Evolutionary conservation across 2,113 vertebrate genomes (phyloP).

Genomic region (Lampris megalopsis): DNA sequence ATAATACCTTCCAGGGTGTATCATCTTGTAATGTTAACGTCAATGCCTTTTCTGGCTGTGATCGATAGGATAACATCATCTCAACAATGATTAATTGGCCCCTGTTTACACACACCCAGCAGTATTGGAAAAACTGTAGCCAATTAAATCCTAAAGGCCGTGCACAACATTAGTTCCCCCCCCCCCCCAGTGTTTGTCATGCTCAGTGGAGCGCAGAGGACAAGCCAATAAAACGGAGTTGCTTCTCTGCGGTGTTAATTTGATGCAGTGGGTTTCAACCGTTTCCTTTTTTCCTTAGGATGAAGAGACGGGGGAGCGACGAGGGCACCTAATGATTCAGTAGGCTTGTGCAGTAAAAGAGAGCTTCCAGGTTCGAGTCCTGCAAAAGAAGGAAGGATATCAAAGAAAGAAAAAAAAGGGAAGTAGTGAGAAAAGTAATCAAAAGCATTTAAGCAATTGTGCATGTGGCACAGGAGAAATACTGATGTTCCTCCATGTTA

Average conservation of each 20-base stretch:
- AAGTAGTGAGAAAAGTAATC: too few relatives aligned
- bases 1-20: too few relatives aligned
- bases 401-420: too few relatives aligned
- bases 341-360: too few relatives aligned
- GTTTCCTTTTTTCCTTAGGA: neutral
- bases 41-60: conserved; percentile 1
- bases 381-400: too few relatives aligned
- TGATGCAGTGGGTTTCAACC: neutral
- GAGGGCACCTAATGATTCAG: too few relatives aligned
- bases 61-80: conserved; percentile 38
- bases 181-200: conserved; percentile 10
- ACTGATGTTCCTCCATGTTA: too few relatives aligned
- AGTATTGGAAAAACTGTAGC: conserved; percentile 11
- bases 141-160: conserved; percentile 20
- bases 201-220: conserved; percentile 28
- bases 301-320: neutral
- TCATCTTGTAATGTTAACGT: conserved; percentile 28
- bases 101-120: conserved; percentile 31
- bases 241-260: conserved; percentile 13
- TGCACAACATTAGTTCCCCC: conserved; percentile 12
- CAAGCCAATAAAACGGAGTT: conserved; percentile 18
- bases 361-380: too few relatives aligned
- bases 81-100: conserved; percentile 32
- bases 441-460: too few relatives aligned
- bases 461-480: too few relatives aligned